Base-by-base conservation (phyloP, 2,888 invertebrate genomes). In the Ophraella communa region DNA sequence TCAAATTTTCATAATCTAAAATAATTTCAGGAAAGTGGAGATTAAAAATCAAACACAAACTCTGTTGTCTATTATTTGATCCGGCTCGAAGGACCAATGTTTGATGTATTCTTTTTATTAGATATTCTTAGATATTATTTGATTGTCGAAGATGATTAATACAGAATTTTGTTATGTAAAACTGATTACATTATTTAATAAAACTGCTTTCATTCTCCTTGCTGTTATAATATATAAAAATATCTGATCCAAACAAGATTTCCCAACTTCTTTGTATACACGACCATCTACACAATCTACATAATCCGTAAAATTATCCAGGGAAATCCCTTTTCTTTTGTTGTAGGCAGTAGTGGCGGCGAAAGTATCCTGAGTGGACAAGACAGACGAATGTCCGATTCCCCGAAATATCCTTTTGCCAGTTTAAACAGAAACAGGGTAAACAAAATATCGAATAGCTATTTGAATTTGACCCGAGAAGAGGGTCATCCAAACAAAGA, bases 371-470 rank as follows among this genome's bases (percentile, higher is more conserved):
- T 83, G 54, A 80, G 78, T 33, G 82, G 83, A 64, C 84, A 85
- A 69, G 81, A 83, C 70, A 81, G 85, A 54, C 79, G 86, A 47
- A 82, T 84, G 71, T 84, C 87, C 1, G 87, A 87, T 75, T 75
- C 83, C 53, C 72, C 77, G 61, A 77, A 77, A 74, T 74, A 76
- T 70, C 66, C 72, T 3, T 57, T 66, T n/a, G 55, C 70, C 23
- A 78, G 76, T 71, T 69, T 76, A 54, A 78, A 75, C 62, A 74
- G 75, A 72, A 76, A 75, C 72, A 83, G 73, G 69, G 78, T 81
- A 58, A 84, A 84, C 55, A 85, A 86, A 73, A 84, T 88, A 49
- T 89, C 91, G 2, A 90, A 87, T 78, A 91, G 91, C 81, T 90
- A 89, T 80, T 82, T 91, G 72, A 91, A 91, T 80, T 83, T 91